Evolutionary conservation across 2,888 invertebrate genomes (phyloP), one percentile per base, ranked within the genome.

Genomic region (Tenthredo livida): DNA sequence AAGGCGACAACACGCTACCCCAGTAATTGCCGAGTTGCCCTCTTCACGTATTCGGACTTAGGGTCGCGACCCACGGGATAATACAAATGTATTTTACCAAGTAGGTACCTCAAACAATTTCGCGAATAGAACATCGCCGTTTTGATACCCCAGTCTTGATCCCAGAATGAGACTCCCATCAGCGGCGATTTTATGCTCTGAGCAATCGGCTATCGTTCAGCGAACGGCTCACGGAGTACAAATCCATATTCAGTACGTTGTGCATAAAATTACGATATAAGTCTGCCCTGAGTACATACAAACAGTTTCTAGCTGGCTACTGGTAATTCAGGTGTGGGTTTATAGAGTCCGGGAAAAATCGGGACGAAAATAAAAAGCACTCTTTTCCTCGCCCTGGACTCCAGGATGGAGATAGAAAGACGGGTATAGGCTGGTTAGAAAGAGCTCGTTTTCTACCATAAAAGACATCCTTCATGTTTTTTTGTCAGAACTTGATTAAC

Each of bases 181-280:
- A 21, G 67, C 58, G 73, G 86, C 84, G 84, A 40, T 85, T 70
- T 84, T n/a, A 6, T 85, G 72, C 73, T 73, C 83, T 84, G 85
- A 77, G 85, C 84, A 86, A 86, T 89, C 88, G 87, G 47, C 75
- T 75, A 75, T 25, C 43, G 43, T 89, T 86, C 87, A 86, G 87
- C 87, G 25, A 37, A 47, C 47, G 85, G 87, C 87, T 88, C 87
- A 87, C 88, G 87, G 88, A 87, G 88, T 88, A 88, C 88, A 88
- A 90, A 92, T 92, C 92, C 91, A 92, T 92, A 92, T 92, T 92
- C 92, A 92, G 92, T 33, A 67, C 90, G 91, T 88, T 86, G 89
- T 90, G 92, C 91, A 92, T 93, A 92, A 92, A 92, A 92, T 92
- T 92, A 92, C 91, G 90, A 92, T 91, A 90, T 88, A 88, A 54